Percentiles rank a stretch among this genome's conserved stretches.
Conservation (phyloP, 2,888 invertebrate genomes). For the Reticulitermes lucifugus region DNA sequence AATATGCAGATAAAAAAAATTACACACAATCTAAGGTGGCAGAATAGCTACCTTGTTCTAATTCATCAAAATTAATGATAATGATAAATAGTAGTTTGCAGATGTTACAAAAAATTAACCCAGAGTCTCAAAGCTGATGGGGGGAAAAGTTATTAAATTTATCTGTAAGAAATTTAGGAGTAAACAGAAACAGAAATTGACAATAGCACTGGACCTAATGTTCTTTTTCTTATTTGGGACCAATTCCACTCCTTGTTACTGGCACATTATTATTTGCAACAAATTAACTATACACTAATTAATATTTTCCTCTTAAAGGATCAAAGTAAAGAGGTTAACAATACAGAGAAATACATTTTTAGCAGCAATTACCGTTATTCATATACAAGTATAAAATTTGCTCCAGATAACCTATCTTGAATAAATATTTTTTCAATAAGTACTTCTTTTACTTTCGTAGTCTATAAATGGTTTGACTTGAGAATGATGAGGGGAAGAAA, state of each 20-base stretch:
- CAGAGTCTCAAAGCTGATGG: background rate
- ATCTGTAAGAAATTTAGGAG: too few species aligned
- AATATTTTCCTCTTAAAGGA: background rate
- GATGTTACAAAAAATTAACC: background rate
- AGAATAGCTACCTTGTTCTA: background rate
- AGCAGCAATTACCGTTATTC: slow-evolving; percentile 24
- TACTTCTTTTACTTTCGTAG: background rate
- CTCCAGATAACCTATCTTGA: background rate
- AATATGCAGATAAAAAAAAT: background rate
- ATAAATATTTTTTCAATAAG: background rate
- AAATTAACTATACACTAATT: slow-evolving; percentile 1
- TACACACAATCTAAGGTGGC: background rate
- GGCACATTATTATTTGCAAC: background rate
- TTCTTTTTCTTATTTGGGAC: background rate
- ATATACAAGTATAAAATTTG: slow-evolving; percentile 31
- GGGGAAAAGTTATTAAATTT: too few species aligned
- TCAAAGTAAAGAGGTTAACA: background rate
- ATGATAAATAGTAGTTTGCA: background rate
- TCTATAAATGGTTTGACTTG: background rate
- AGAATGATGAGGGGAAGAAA: slow-evolving; percentile 9
- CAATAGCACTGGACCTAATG: background rate
- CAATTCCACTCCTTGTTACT: background rate
- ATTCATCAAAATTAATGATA: background rate
- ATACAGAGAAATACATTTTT: background rate
- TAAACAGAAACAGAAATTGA: background rate